A percentile compares a stretch with the other conserved stretches of the same genome.
Evolutionary conservation across 2,888 invertebrate genomes (phyloP).

Genomic region (Ophion ventricosus): DNA sequence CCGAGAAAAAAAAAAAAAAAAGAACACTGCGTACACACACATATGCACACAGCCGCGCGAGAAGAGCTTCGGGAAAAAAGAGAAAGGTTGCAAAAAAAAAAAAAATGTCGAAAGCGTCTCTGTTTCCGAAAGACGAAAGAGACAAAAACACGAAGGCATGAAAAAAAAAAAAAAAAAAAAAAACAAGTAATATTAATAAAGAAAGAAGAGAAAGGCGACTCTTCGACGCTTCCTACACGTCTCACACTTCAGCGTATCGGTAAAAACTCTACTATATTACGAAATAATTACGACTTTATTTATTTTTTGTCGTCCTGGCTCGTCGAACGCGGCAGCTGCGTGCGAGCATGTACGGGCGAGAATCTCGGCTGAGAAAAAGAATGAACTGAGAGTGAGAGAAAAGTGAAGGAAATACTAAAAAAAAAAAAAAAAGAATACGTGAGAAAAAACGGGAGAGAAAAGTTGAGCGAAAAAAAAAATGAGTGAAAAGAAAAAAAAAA

Average conservation of each 20-base stretch:
- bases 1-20: not conserved
- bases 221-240: slow-evolving; percentile 50
- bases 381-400: not conserved
- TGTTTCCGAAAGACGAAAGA: slow-evolving; percentile 28
- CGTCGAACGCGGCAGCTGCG: not conserved
- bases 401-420: too few relatives aligned
- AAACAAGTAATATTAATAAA: slow-evolving; percentile 1
- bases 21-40: slow-evolving; percentile 39
- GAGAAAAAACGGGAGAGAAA: slow-evolving; percentile 25
- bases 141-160: not conserved
- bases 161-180: not conserved
- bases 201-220: slow-evolving; percentile 1
- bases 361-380: slow-evolving; percentile 1
- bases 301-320: slow-evolving; percentile 43
- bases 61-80: slow-evolving; percentile 47
- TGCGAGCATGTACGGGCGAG: not conserved
- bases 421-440: slow-evolving; percentile 4
- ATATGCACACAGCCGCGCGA: not conserved
- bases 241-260: slow-evolving; percentile 33
- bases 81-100: slow-evolving; percentile 3
- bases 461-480: slow-evolving; percentile 20
- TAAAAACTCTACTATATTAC: slow-evolving; percentile 22
- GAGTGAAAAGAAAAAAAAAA: slow-evolving; percentile 31
- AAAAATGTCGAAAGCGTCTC: slow-evolving; percentile 16
- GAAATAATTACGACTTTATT: slow-evolving; percentile 23